phyloP scores from a whole-genome alignment of 1,140 invertebrate species.

The Ceratina japonica region DNA sequence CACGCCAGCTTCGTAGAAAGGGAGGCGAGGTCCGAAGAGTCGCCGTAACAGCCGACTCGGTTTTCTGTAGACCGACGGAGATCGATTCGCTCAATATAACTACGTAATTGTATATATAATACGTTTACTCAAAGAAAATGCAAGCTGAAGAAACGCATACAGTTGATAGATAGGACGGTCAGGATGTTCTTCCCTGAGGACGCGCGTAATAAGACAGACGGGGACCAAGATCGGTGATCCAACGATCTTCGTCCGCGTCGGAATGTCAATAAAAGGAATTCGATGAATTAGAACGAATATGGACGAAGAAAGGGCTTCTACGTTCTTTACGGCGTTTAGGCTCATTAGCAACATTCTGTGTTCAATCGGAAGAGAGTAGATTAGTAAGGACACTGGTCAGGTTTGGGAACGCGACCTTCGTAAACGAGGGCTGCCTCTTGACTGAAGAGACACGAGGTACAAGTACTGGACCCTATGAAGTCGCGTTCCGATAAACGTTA shows the following conservation, averaged over 20 bases:
- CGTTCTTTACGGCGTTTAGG: not conserved
- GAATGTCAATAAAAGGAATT: not conserved
- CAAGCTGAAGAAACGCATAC: not conserved
- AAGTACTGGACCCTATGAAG: not conserved
- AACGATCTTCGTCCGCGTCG: not conserved
- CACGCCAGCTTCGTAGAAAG: constrained; percentile 6
- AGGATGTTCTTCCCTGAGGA: not conserved
- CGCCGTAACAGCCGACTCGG: not conserved
- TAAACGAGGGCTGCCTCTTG: not conserved
- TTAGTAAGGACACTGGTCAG: not conserved
- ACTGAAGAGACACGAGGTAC: not conserved
- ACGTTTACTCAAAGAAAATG: not conserved
- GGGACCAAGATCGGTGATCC: not conserved
- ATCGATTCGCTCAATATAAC: not conserved
- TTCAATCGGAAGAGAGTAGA: constrained; percentile 1
- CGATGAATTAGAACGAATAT: constrained; percentile 10
- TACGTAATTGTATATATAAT: constrained; percentile 33
- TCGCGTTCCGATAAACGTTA: constrained; percentile 3
- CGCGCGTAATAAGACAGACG: not conserved
- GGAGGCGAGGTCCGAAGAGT: not conserved
- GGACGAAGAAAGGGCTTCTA: not conserved
- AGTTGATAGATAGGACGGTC: not conserved
- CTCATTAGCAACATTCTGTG: constrained; percentile 2
- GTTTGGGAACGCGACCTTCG: not conserved
- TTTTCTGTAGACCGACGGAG: not conserved